Conservation (phyloP, 2,113 vertebrate genomes). For the Crotalus viridis region DNA sequence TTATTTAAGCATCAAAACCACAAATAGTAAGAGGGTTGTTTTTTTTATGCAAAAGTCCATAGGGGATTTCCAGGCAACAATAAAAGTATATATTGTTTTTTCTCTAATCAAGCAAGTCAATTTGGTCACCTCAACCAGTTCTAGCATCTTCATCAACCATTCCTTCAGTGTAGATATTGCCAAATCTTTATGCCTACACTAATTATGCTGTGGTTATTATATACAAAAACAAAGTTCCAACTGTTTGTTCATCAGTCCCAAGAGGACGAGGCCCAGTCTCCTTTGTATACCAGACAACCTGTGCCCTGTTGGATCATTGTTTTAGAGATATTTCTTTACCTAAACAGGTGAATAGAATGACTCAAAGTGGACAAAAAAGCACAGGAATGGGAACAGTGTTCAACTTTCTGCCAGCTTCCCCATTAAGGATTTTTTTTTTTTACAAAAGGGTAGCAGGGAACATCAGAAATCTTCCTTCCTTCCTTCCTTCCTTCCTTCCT, state of each 20-base stretch:
- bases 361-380: too few relatives aligned
- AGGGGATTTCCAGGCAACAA: background rate
- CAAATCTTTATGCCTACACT: background rate
- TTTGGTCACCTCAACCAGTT: background rate
- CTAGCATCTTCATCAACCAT: background rate
- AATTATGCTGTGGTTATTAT: background rate
- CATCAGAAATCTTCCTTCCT: too few relatives aligned
- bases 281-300: background rate
- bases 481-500: too few relatives aligned
- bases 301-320: too few relatives aligned
- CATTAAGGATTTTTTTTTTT: too few relatives aligned
- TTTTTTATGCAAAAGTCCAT: background rate
- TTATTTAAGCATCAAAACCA: background rate
- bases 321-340: too few relatives aligned
- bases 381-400: too few relatives aligned
- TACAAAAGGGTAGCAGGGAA: too few relatives aligned
- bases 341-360: too few relatives aligned
- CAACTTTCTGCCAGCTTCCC: too few relatives aligned
- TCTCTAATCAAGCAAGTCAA: background rate
- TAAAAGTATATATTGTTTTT: background rate
- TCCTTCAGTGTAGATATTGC: background rate
- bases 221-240: background rate
- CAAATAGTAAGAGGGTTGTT: background rate
- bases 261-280: background rate
- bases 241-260: background rate